Evolutionary conservation across 1,140 invertebrate species (phyloP), one percentile per base, ranked within the genome.

Genomic region (Lepidurus couesii): DNA sequence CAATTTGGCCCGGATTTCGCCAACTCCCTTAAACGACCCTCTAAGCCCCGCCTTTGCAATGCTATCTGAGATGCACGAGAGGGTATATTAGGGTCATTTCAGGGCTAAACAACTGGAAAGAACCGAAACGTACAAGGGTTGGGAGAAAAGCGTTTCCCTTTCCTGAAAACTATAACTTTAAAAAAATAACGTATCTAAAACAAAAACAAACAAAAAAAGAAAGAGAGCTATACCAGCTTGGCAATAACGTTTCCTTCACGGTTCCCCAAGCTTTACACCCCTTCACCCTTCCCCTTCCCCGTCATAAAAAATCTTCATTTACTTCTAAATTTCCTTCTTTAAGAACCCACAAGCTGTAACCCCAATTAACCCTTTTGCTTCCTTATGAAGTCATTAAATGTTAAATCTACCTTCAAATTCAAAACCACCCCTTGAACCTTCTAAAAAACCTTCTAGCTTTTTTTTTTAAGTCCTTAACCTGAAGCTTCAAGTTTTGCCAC

Each of bases 41-140:
- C 53, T 21, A 65, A 65, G 53, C 53, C 53, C 53, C 53, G 53
- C 53, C 53, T 65, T 16, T 21, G 21, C 53, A 65, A 65, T 65
- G 53, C 21, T 65, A 65, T 65, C 53, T 65, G 53, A 21, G 21
- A 65, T 65, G 53, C 53, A 65, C 21, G 53, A 65, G 21, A 16
- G 16, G 16, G 53, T 13, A 65, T 65, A 65, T 65, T 65, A 65
- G 16, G 53, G 53, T 65, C 53, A 65, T 65, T 65, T 65, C 16
- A 1, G 53, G 53, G 13, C 53, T n/a, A 65, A 65, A 65, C 53
- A 65, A 65, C 53, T 65, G 13, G 53, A 65, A 65, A 13, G 53
- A 65, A 65, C 34, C 34, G 4, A 34, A 21, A 21, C 53, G 1
- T 65, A n/a, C 0, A n/a, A n/a, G 16, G 53, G 53, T 9, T 47